Conservation (phyloP, 2,113 vertebrate genomes). For the Mirza zaza region DNA sequence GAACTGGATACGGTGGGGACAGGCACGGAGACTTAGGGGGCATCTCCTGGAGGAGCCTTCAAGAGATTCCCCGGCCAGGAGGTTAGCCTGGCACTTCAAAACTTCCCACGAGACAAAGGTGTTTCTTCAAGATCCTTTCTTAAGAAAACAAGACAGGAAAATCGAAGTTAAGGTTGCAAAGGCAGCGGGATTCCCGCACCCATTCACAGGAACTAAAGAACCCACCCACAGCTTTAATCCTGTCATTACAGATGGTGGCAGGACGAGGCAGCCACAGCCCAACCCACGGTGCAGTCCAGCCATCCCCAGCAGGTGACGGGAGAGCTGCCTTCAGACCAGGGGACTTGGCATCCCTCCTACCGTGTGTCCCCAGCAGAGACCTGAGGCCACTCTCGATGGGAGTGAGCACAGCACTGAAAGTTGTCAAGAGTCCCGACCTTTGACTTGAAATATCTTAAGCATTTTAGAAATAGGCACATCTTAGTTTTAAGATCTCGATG, state of each 20-base stretch:
- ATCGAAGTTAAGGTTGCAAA: not conserved
- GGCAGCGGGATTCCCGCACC: not conserved
- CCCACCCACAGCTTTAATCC: not conserved
- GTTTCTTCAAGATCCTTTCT: not conserved
- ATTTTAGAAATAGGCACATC: not conserved
- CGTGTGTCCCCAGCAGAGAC: accelerated
- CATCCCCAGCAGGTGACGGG: not conserved
- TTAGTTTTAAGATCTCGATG: not conserved
- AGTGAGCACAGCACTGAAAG: not conserved
- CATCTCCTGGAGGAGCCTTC: accelerated
- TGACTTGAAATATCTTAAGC: not conserved
- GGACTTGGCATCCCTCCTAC: not conserved
- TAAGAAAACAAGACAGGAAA: not conserved
- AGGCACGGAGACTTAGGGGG: not conserved
- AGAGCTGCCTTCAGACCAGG: not conserved
- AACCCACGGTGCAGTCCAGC: not conserved
- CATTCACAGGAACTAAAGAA: not conserved
- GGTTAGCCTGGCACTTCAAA: accelerated
- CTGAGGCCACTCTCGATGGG: not conserved
- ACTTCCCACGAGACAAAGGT: not conserved
- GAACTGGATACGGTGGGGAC: not conserved
- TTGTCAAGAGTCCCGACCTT: accelerated
- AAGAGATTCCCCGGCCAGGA: accelerated
- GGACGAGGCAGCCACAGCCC: not conserved
- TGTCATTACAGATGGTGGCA: not conserved